Percentiles rank a stretch among this genome's conserved stretches.
phyloP scores from a whole-genome alignment of 1,140 invertebrate genomes.

The Aphelinus atriplicis region DNA sequence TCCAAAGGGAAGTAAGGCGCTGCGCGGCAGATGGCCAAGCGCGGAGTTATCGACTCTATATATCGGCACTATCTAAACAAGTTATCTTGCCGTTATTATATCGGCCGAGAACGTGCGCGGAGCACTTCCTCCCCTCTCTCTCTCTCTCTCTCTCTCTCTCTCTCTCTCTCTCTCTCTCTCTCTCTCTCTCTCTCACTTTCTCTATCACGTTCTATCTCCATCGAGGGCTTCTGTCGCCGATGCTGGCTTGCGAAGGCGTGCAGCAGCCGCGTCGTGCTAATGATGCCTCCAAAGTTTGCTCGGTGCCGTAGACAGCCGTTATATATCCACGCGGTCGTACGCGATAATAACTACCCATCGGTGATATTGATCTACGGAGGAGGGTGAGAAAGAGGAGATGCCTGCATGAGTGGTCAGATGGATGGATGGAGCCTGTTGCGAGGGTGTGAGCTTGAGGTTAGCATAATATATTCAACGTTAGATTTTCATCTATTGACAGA shows the following conservation, averaged over 20 bases:
- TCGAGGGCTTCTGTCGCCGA: too few species aligned
- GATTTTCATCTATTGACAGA: too few species aligned
- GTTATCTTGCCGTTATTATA: slow-evolving; percentile 60
- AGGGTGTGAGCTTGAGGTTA: too few species aligned
- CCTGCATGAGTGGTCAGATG: background rate
- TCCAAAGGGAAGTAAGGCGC: slow-evolving; percentile 47
- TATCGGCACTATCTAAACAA: slow-evolving; percentile 60
- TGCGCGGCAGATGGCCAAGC: slow-evolving; percentile 56
- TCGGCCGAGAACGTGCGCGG: slow-evolving; percentile 40
- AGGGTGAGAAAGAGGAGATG: background rate
- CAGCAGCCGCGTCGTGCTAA: slow-evolving; percentile 47
- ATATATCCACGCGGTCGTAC: slow-evolving; percentile 35
- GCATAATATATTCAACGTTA: too few species aligned
- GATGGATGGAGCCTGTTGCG: background rate
- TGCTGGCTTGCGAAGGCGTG: slow-evolving; percentile 8
- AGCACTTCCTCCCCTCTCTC: too few species aligned
- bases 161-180: too few species aligned
- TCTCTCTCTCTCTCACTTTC: too few species aligned
- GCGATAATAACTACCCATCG: slow-evolving; percentile 38
- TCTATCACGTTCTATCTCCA: background rate
- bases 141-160: too few species aligned
- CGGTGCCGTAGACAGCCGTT: slow-evolving; percentile 44
- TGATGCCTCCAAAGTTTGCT: slow-evolving; percentile 53
- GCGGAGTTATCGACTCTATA: slow-evolving; percentile 58
- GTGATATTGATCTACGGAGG: slow-evolving; percentile 40